Percentiles rank a stretch among this genome's conserved stretches.
These are phyloP conservation scores for Esox niger DNA, from an alignment of 2,113 vertebrate genomes.

Conservation along the genomic window DNA sequence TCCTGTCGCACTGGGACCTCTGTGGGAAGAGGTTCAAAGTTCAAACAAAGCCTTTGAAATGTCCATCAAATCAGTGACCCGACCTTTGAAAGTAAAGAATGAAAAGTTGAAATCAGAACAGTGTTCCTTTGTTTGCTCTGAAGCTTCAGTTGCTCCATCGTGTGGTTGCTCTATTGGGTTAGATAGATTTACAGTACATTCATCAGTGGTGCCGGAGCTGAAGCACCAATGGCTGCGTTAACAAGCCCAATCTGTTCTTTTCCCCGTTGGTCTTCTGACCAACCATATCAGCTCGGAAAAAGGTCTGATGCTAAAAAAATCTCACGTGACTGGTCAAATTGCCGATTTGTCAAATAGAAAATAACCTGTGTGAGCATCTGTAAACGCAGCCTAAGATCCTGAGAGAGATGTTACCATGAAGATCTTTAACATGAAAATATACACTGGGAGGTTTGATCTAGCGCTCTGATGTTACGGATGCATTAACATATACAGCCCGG, in stretches of 20 bases:
- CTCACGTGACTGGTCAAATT: no score
- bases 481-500: no score
- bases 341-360: no score
- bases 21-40: slow-evolving; percentile 27
- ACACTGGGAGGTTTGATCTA: slow-evolving; percentile 58
- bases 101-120: slow-evolving; percentile 48
- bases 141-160: slow-evolving; percentile 46
- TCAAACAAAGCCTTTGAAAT: slow-evolving; percentile 41
- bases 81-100: slow-evolving; percentile 51
- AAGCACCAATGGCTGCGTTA: no score
- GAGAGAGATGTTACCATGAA: slow-evolving; percentile 63
- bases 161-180: no score
- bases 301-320: no score
- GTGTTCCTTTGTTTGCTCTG: slow-evolving; percentile 48
- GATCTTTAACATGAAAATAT: slow-evolving; percentile 62
- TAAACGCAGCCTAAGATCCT: slow-evolving; percentile 63
- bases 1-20: slow-evolving; percentile 11
- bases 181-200: slow-evolving; percentile 64
- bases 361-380: no score
- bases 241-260: no score
- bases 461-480: slow-evolving; percentile 52
- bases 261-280: no score
- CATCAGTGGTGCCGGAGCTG: slow-evolving; percentile 52
- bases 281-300: no score
- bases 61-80: slow-evolving; percentile 36